Evolutionary conservation across 2,113 vertebrate species (phyloP), one percentile per base, ranked within the genome.

Genomic region (Lampris incognitus): DNA sequence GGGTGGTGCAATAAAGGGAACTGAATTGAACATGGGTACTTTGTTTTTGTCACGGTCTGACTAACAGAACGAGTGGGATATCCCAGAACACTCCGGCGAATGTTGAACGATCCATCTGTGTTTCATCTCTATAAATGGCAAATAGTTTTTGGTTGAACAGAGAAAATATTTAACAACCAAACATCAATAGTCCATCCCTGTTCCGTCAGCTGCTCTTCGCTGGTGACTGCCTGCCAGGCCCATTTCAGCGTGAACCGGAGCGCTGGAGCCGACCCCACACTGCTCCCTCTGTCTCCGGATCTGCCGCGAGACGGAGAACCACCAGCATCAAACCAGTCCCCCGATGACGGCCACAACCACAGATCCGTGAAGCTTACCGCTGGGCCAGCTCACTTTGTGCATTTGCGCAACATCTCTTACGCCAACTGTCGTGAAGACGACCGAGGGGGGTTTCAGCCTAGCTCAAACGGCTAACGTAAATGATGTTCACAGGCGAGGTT

Each of bases 121-220:
- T 78, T 78, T 83, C 2, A 78, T 88, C 86, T 69, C 52, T 68
- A 10, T 41, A 4, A 2, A 2, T 63, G 68, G 67, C 69, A 72
- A 39, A 55, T 76, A 69, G 50, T 60, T 69, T 74, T 48, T 0
- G 8, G 10, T 84, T 85, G 44, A 55, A 58, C 3, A 24, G n/a
- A n/a, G n/a, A 74, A 86, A 80, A 78, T 72, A 59, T 89, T 80
- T 77, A 69, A 59, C 64, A 66, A 77, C 50, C 52, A 81, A 87
- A 85, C 64, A 89, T 69, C 80, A 88, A 51, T 82, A 87, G 74
- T 62, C n/a, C 10, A 13, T 39, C 52, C 10, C 39, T 69, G 72
- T 84, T 77, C 78, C 85, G 82, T 79, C 87, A 83, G 71, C 78
- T 83, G 83, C 72, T 65, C 84, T 76, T 72, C 42, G 40, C 68